A percentile compares a stretch with the other conserved stretches of the same genome.
Conservation (phyloP, 2,113 vertebrate genomes). For the Dascyllus trimaculatus region DNA sequence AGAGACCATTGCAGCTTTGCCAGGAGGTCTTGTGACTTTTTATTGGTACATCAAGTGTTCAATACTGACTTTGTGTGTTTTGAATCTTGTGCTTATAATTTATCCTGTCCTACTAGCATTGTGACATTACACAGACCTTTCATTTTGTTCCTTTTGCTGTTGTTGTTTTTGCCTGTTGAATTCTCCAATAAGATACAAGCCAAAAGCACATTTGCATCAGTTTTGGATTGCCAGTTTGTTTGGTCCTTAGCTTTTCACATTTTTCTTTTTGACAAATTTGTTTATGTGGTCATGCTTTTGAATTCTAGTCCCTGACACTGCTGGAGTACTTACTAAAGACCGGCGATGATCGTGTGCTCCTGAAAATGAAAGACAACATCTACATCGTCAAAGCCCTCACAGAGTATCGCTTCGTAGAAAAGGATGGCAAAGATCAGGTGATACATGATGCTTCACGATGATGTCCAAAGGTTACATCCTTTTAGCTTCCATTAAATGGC, state of each 20-base stretch:
- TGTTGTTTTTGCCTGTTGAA: no score
- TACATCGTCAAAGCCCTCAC: slow-evolving; percentile 91
- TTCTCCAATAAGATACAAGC: no score
- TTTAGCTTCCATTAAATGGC: slow-evolving; percentile 2
- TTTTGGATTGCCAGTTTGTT: not conserved
- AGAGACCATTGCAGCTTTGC: no score
- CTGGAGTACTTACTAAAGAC: slow-evolving; percentile 94
- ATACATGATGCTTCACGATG: slow-evolving; percentile 1
- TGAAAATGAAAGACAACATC: slow-evolving; percentile 91
- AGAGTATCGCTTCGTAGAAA: slow-evolving; percentile 92
- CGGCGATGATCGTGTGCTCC: slow-evolving; percentile 90
- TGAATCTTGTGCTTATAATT: no score
- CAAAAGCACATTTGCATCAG: not conserved
- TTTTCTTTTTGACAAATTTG: not conserved
- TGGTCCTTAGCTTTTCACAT: not conserved
- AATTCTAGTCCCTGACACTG: slow-evolving; percentile 89
- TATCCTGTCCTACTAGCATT: no score
- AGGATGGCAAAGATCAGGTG: slow-evolving; percentile 93
- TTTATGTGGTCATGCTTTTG: not conserved
- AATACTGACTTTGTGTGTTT: no score
- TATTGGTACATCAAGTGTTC: no score
- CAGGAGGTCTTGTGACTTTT: no score
- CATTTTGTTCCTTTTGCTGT: no score
- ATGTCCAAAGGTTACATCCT: rapidly evolving
- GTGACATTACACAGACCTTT: no score